These are phyloP conservation scores for Megalops cyprinoides DNA, from an alignment of 2,797 vertebrate genomes.

Conservation along the genomic window DNA sequence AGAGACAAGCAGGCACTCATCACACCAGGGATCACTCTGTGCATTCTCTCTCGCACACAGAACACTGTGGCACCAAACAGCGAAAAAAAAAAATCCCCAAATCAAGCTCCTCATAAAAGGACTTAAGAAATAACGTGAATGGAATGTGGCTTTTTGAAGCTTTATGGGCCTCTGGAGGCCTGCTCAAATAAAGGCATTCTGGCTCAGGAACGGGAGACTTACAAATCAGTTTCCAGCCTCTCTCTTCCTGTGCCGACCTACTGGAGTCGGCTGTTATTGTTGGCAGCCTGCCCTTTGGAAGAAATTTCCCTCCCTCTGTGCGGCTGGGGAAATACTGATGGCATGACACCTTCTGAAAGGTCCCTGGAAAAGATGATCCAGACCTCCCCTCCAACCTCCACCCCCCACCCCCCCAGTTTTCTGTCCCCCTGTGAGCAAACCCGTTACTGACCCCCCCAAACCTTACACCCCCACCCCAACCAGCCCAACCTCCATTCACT, in stretches of 20 bases:
- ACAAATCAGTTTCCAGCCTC: conserved; percentile 84
- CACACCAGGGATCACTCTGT: conserved; percentile 19
- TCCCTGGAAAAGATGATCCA: conserved; percentile 66
- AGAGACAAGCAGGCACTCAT: conserved; percentile 11
- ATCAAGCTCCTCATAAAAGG: conserved; percentile 70
- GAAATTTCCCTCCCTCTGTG: conserved; percentile 60
- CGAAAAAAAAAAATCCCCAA: conserved; percentile 54
- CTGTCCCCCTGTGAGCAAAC: conserved; percentile 10
- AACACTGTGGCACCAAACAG: conserved; percentile 12
- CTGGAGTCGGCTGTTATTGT: conserved; percentile 93
- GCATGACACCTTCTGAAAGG: conserved; percentile 78
- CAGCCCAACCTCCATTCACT: background rate
- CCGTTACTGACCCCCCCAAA: background rate
- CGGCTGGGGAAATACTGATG: conserved; percentile 81
- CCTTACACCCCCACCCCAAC: conserved; percentile 7
- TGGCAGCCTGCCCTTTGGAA: conserved; percentile 82
- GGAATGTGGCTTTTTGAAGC: conserved; percentile 68
- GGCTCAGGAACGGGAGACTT: conserved; percentile 75
- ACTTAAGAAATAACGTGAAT: conserved; percentile 72
- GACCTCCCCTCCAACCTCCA: background rate
- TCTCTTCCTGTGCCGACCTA: conserved; percentile 93
- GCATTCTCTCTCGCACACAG: background rate
- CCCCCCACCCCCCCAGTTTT: background rate
- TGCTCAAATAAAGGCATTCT: conserved; percentile 77
- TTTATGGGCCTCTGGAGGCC: conserved; percentile 78